Evolutionary conservation across 2,888 invertebrate species (phyloP), one percentile per base, ranked within the genome.

Genomic region (Microplitis manilae): DNA sequence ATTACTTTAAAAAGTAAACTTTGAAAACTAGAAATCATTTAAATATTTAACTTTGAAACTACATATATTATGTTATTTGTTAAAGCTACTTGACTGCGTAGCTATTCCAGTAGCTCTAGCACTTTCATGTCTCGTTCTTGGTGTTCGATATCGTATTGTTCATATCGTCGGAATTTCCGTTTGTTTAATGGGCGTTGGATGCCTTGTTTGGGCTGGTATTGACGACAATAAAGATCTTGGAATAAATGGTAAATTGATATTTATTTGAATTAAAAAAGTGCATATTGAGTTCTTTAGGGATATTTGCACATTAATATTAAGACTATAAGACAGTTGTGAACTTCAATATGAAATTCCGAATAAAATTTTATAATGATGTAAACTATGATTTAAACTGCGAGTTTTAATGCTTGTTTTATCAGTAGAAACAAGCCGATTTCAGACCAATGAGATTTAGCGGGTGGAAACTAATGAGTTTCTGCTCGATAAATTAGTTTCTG

Each of bases 51-150:
- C 5, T 5, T 39, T 15, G 15, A 39, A 50, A 8, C 13, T 68
- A 41, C 59, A 17, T 60, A 75, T 30, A 74, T 65, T 20, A 9
- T 30, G 1, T 62, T 68, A 20, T 17, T 9, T 9, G 68, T 93
- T 94, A 91, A 93, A 96, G 94, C 91, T 97, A 86, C 91, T 97
- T 84, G 95, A 96, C 81, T 96, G 96, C 89, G 95, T 96, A 80
- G 95, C 96, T 5, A 96, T 96, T 75, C 96, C 96, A 0, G 94
- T 95, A 8, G 96, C 96, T 5, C 89, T 96, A 81, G 93, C 93
- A 50, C 90, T 96, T 50, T 96, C 96, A 0, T 95, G 95, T 84
- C 92, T 96, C 0, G 94, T 95, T 90, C 91, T 96, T 38, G 94
- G 94, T 6, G 94, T 95, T 78, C 91, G 95, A 80, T 94, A 96